Base-by-base conservation (phyloP, 1,140 invertebrate species). In the Frieseomelitta varia region DNA sequence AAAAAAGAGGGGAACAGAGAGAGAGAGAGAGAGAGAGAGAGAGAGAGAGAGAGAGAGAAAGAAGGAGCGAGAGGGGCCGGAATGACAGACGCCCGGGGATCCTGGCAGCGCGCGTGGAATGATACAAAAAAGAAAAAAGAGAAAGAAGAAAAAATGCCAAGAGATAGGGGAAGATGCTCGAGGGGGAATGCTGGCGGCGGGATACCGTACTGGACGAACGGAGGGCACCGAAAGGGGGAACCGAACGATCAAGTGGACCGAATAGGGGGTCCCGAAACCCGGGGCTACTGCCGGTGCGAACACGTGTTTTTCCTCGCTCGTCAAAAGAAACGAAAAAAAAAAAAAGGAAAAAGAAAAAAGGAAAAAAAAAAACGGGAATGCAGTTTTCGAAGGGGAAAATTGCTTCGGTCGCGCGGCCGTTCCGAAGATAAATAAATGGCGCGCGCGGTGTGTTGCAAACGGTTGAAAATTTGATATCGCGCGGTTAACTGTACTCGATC, bases 61-160 rank as follows among this genome's bases (percentile, higher is more conserved):
- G 51, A 55, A 63, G 53, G 73, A 88, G 68, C 47, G 17, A 63
- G 69, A 39, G 69, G 86, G 63, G 39, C 56, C 58, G 47, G 75
- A 74, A 85, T 73, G 80, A 78, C 71, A 58, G 69, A 78, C 82
- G 61, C 78, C 81, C 81, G 39, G 78, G 84, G 79, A 82, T 71
- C 65, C 65, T 77, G 67, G 77, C 83, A 73, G 56, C 73, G 68
- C 80, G 68, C 84, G 73, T 30, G 80, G 30, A 82, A 82, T 75
- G 84, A 83, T 84, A 85, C 79, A 76, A 85, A 77, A 84, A 65
- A 65, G 27, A 56, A 56, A 17, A 19, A 19, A 56, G 19, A 30
- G 6, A 21, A 69, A n/a, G 39, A 84, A 55, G 34, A 47, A 73
- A 74, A 84, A 63, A 85, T 78, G 68, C 58, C 81, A 61, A 27